These are phyloP conservation scores for Arvicanthis niloticus DNA, from an alignment of 2,113 vertebrate genomes.

Conservation along the genomic window DNA sequence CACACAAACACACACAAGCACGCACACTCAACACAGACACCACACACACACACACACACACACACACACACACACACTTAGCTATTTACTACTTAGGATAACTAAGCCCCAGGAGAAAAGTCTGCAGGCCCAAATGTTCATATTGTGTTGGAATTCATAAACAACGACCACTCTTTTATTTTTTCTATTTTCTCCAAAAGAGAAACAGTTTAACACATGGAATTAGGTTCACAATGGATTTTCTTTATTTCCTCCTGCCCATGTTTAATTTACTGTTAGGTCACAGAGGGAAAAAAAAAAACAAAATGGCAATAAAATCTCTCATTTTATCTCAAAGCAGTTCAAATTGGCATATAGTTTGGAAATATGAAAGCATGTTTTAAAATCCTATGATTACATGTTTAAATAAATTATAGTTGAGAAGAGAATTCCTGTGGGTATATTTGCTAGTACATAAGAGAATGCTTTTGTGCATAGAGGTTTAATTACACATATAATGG, in stretches of 20 bases:
- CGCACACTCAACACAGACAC: constrained; percentile 29
- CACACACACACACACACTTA: constrained; percentile 27
- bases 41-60: constrained; percentile 33
- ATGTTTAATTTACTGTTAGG: constrained; percentile 67
- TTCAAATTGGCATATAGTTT: constrained; percentile 79
- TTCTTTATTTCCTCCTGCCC: constrained; percentile 64
- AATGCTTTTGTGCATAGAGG: constrained; percentile 80
- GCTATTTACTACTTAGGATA: constrained; percentile 64
- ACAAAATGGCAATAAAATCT: constrained; percentile 78
- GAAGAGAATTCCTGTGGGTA: constrained; percentile 83
- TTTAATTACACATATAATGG: constrained; percentile 82
- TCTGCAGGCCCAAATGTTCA: constrained; percentile 60
- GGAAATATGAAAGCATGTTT: constrained; percentile 83
- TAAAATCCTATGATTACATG: constrained; percentile 82
- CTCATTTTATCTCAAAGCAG: constrained; percentile 78
- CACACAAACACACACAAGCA: not conserved
- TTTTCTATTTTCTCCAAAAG: constrained; percentile 50
- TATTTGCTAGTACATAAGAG: constrained; percentile 83
- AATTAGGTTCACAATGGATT: constrained; percentile 68
- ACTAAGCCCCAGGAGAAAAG: constrained; percentile 50
- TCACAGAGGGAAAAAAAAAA: not conserved
- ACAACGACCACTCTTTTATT: constrained; percentile 49
- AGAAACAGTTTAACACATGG: constrained; percentile 55
- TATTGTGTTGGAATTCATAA: constrained; percentile 67
- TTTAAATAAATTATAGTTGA: constrained; percentile 84